A percentile compares a stretch with the other conserved stretches of the same genome.
Conservation (phyloP, 2,797 vertebrate species). For the Molossus alvarezi region DNA sequence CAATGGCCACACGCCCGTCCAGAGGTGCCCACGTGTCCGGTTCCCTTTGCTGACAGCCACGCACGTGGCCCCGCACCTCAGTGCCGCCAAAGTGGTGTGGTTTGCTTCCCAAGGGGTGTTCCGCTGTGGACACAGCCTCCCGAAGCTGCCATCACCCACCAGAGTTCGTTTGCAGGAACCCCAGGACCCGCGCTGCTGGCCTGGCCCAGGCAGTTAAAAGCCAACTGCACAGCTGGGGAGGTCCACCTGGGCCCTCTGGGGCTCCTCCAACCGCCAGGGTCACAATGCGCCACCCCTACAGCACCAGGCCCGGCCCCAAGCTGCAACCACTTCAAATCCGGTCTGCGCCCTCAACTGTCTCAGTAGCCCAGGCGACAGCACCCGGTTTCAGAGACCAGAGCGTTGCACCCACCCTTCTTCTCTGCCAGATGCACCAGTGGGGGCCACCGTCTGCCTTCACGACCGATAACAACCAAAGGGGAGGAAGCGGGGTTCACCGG, state of each 20-base stretch:
- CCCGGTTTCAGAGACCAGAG: accelerated
- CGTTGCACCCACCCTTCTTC: background rate
- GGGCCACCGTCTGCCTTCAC: background rate
- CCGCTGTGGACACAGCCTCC: background rate
- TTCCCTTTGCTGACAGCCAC: background rate
- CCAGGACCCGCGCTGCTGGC: background rate
- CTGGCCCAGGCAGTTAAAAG: background rate
- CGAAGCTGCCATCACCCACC: background rate
- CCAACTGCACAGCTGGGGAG: background rate
- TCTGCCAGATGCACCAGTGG: background rate
- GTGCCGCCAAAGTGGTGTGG: background rate
- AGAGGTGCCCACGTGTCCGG: background rate
- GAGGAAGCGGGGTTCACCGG: background rate
- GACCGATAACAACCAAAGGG: accelerated
- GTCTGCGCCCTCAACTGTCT: background rate
- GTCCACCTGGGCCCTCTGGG: background rate
- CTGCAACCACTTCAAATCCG: background rate
- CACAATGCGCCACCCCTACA: accelerated
- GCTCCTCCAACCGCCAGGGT: background rate
- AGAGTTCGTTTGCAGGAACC: background rate
- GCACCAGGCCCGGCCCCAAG: accelerated
- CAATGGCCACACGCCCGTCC: background rate
- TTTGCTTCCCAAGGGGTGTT: background rate
- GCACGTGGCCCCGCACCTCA: background rate
- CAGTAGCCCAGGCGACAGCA: background rate